Evolutionary conservation across 2,888 invertebrate species (phyloP).

Genomic region (Leistus spinibarbis): DNA sequence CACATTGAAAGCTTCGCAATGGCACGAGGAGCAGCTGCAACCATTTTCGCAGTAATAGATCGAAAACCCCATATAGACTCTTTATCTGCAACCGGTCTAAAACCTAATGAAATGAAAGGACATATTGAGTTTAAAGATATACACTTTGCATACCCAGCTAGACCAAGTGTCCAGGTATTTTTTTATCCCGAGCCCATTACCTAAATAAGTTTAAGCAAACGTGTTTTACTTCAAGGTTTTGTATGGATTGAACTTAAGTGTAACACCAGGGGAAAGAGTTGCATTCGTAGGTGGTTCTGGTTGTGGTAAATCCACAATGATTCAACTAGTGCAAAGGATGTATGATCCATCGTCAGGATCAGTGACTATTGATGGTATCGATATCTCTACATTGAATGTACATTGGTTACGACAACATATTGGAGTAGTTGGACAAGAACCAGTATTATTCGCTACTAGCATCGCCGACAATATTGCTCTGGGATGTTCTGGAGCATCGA

Average conservation of each 20-base stretch:
- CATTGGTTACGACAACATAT: constrained; percentile 76
- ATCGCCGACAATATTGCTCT: constrained; percentile 78
- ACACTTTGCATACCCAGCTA: constrained; percentile 77
- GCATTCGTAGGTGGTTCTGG: constrained; percentile 79
- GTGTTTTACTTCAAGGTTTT: constrained; percentile 62
- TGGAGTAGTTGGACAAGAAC: constrained; percentile 88
- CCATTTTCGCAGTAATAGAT: constrained; percentile 76
- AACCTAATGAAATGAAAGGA: constrained; percentile 64
- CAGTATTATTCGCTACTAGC: constrained; percentile 80
- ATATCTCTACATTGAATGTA: constrained; percentile 73
- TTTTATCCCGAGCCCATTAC: too few species aligned
- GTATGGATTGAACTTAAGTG: constrained; percentile 67
- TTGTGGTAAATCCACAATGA: constrained; percentile 81
- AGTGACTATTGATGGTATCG: constrained; percentile 65
- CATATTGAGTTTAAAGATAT: constrained; percentile 72
- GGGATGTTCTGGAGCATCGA: constrained; percentile 71
- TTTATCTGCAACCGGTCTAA: constrained; percentile 65
- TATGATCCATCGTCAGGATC: constrained; percentile 69
- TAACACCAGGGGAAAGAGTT: constrained; percentile 70
- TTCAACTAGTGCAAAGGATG: constrained; percentile 77
- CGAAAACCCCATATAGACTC: constrained; percentile 74
- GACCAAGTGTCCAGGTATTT: constrained; percentile 74
- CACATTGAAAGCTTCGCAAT: constrained; percentile 75
- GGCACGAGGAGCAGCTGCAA: constrained; percentile 74
- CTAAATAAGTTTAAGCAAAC: neutral